phyloP scores from a whole-genome alignment of 2,888 invertebrate species.

The Drosophila paracracens region DNA sequence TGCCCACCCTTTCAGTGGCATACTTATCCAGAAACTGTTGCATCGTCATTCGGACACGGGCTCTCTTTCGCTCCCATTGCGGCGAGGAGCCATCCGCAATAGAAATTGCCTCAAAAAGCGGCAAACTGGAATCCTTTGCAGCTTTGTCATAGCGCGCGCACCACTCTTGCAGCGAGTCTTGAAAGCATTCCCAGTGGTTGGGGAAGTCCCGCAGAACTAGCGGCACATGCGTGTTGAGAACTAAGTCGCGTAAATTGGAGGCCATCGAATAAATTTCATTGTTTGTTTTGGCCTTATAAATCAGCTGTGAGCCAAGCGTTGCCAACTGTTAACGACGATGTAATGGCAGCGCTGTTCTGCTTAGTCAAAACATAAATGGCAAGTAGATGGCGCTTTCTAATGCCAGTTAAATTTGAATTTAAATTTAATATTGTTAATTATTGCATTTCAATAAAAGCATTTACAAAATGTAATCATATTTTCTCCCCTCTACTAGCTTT shows the following conservation, averaged over 20 bases:
- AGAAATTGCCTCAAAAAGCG: slow-evolving; percentile 74
- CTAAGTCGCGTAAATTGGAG: slow-evolving; percentile 71
- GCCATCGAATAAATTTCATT: slow-evolving; percentile 22
- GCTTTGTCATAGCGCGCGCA: slow-evolving; percentile 67
- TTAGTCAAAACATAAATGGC: not conserved
- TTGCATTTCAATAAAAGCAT: not conserved
- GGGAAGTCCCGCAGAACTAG: slow-evolving; percentile 76
- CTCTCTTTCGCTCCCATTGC: slow-evolving; percentile 92
- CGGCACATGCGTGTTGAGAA: slow-evolving; percentile 82
- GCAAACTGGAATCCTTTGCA: slow-evolving; percentile 1
- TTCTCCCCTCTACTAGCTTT: not conserved
- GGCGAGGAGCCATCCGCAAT: slow-evolving; percentile 86
- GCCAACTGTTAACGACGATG: slow-evolving; percentile 12
- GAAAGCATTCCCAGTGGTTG: slow-evolving; percentile 80
- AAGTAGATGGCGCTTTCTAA: slow-evolving; percentile 19
- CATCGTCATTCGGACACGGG: slow-evolving; percentile 87
- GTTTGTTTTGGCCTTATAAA: slow-evolving; percentile 10
- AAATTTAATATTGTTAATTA: not conserved
- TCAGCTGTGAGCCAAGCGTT: slow-evolving; percentile 22
- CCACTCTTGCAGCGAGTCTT: slow-evolving; percentile 77
- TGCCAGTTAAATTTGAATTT: slow-evolving; percentile 20
- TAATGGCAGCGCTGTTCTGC: slow-evolving; percentile 14
- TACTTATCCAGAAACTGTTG: slow-evolving; percentile 87
- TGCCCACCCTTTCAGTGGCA: not conserved
- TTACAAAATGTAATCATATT: not conserved